A percentile compares a stretch with the other conserved stretches of the same genome.
These are phyloP conservation scores for Rhipidura dahli DNA, from an alignment of 2,113 vertebrate genomes.

Conservation along the genomic window DNA sequence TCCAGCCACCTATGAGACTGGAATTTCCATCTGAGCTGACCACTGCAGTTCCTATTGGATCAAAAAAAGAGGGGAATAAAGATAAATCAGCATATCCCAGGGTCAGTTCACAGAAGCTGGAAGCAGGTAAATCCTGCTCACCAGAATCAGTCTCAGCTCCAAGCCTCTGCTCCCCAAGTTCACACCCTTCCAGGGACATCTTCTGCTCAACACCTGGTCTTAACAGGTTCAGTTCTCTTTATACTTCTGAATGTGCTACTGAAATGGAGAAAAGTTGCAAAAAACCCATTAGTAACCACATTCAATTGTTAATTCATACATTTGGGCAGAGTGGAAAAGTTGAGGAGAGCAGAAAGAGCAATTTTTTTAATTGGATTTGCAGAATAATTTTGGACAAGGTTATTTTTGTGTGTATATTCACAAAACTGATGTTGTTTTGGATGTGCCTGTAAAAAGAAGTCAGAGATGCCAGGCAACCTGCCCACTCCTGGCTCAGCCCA, in stretches of 20 bases:
- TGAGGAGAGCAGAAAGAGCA: rapidly evolving
- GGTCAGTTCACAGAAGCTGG: background rate
- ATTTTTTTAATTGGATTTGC: background rate
- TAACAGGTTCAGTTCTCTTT: background rate
- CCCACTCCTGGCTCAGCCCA: background rate
- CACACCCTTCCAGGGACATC: background rate
- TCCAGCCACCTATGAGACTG: rapidly evolving
- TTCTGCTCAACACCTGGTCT: background rate
- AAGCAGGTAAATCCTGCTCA: background rate
- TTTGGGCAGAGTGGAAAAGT: background rate
- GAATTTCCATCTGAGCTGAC: background rate
- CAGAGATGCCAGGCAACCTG: rapidly evolving
- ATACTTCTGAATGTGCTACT: background rate
- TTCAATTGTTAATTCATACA: background rate
- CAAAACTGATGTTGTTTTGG: background rate
- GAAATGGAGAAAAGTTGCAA: background rate
- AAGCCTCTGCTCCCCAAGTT: rapidly evolving
- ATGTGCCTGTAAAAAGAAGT: background rate
- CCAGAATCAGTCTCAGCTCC: background rate
- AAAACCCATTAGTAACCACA: background rate
- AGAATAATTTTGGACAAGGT: background rate
- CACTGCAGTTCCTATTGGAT: rapidly evolving
- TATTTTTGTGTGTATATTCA: rapidly evolving
- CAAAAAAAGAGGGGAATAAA: background rate
- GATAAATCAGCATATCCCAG: background rate